These are phyloP conservation scores for Remorina albescens DNA, from an alignment of 2,797 vertebrate species.

Conservation along the genomic window DNA sequence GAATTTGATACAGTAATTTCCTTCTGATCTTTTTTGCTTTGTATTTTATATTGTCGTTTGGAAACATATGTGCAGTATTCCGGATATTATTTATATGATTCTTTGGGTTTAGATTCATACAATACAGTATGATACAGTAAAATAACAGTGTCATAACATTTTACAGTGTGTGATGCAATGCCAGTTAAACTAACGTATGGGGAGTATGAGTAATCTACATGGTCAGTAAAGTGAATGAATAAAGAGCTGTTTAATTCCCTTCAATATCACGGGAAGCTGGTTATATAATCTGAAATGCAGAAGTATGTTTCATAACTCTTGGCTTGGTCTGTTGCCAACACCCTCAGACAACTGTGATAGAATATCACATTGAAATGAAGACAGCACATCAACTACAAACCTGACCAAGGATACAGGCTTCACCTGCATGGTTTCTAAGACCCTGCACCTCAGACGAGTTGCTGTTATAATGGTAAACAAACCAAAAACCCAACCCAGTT, in stretches of 20 bases:
- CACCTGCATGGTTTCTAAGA: background rate
- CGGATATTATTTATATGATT: background rate
- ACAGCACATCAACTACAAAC: slow-evolving; percentile 22
- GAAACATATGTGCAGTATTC: background rate
- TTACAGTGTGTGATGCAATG: no score
- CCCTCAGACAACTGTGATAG: background rate
- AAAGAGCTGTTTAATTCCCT: slow-evolving; percentile 60
- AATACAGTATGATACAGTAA: no score
- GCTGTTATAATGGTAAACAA: slow-evolving; percentile 2
- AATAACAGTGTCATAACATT: no score
- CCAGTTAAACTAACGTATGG: slow-evolving; percentile 41
- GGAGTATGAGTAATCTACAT: slow-evolving; percentile 30
- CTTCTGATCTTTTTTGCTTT: no score
- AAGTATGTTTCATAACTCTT: slow-evolving; percentile 57
- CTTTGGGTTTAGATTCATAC: background rate
- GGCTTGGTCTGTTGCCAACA: slow-evolving; percentile 8
- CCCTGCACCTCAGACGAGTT: background rate
- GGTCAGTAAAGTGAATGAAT: slow-evolving; percentile 45
- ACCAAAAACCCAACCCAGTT: background rate
- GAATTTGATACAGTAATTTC: no score
- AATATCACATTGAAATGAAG: slow-evolving; percentile 13
- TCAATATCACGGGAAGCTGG: slow-evolving; percentile 32
- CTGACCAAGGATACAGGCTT: background rate
- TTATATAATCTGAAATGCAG: slow-evolving; percentile 65
- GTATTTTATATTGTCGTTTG: background rate